Evolutionary conservation across 2,113 vertebrate genomes (phyloP), one percentile per base, ranked within the genome.

Genomic region (Delphinapterus leucas): DNA sequence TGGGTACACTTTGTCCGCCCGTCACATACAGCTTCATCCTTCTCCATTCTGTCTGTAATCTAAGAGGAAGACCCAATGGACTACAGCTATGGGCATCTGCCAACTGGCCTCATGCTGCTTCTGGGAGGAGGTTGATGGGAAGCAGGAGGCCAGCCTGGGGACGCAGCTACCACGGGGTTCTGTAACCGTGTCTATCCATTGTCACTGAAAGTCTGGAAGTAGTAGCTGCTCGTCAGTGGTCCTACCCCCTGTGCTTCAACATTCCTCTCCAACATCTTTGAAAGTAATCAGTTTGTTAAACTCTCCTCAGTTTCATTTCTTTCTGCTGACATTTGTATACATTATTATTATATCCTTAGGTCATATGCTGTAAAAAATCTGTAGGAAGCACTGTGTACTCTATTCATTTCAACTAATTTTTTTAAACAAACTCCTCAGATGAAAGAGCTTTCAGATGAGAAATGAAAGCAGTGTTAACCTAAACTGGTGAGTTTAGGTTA

Each of bases 181-280:
- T 82, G 33, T 25, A 26, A 25, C 15, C 23, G 1, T 12, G 21
- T 23, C 3, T 60, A 3, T 11, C 26, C 44, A 1, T 9, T 5
- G 23, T n/a, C 47, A 26, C 10, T 4, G 14, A 31, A n/a, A 15
- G 1, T 23, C 15, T 31, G 44, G 17, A 17, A 31, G 23, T 7
- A 49, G 1, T 38, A 49, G 28, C 8, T 77, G 44, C 74, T 53
- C 17, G 6, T 17, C 44, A 12, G 74, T 6, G 18, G 8, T 49
- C 74, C 28, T 11, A 0, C 28, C 2, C 17, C 3, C 44, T 10
- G 44, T 10, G 44, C 8, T 0, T 33, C 8, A 21, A 2, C 44
- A 21, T 49, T 49, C 49, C 33, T 77, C 44, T 77, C 2, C 74
- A 33, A 12, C 28, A 53, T 49, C 44, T 77, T 33, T 77, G 74